Conservation (phyloP, 1,140 invertebrate genomes). For the Geopemphigus sp. region DNA sequence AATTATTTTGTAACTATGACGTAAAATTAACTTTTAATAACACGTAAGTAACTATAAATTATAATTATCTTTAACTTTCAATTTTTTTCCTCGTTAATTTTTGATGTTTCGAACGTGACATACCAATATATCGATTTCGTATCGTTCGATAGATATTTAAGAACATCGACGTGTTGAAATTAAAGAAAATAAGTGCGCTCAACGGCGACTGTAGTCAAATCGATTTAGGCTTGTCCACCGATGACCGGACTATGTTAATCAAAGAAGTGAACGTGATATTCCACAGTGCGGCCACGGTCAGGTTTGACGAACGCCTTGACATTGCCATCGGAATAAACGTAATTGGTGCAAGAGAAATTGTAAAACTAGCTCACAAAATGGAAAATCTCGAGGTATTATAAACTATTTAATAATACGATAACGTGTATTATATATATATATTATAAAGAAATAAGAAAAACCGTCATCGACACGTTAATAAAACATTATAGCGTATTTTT, state of each 20-base stretch:
- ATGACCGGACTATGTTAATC: conserved; percentile 61
- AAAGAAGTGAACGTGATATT: conserved; percentile 82
- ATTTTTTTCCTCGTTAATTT: no score
- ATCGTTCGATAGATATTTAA: conserved; percentile 42
- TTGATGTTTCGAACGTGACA: no score
- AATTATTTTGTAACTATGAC: no score
- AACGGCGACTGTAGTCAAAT: conserved; percentile 61
- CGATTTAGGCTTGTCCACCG: conserved; percentile 51
- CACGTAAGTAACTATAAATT: no score
- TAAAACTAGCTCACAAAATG: conserved; percentile 67
- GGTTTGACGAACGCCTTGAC: conserved; percentile 68
- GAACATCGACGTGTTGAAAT: conserved; percentile 12
- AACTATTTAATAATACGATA: not conserved
- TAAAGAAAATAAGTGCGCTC: conserved; percentile 56
- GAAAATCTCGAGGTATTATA: conserved; percentile 61
- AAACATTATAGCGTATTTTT: not conserved
- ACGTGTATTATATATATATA: not conserved
- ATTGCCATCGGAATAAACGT: conserved; percentile 69
- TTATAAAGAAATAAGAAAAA: no score
- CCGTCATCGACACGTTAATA: no score
- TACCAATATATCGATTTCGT: not conserved
- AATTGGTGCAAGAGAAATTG: conserved; percentile 64
- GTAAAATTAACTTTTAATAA: no score
- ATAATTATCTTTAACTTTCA: no score
- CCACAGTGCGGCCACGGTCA: conserved; percentile 88